Evolutionary conservation across 2,113 vertebrate genomes (phyloP), one percentile per base, ranked within the genome.

Genomic region (Oreochromis spilurus): DNA sequence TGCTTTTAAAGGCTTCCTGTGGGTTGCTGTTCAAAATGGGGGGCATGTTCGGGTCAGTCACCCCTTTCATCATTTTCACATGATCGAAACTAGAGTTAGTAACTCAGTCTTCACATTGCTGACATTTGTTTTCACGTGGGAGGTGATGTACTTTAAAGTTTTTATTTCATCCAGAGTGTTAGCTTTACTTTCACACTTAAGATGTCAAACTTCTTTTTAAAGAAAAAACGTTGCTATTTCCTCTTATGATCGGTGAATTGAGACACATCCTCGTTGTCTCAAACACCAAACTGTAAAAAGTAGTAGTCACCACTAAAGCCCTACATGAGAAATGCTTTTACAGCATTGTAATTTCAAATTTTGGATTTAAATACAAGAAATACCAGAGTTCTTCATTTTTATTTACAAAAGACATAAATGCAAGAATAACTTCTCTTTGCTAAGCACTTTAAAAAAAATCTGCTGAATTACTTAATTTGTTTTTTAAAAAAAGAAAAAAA

Each of bases 1-100:
- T 87, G 14, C 45, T 75, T 78, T 91, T 81, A 60, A 91, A 58
- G 14, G 80, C 84, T 90, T 93, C 92, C 89, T 90, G 77, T 50
- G 4, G 3, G 54, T 65, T 60, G 14, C 21, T 50, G 5, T 26
- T 84, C 3, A 45, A 24, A 19, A 26, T 0, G 45, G 31, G 31
- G 48, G 29, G 5, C 52, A 12, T n/a, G 26, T 1, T 77, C 50
- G 5, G 34, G 36, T 67, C 7, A 14, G 19, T 55, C 14, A 38
- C 19, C 40, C 7, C 16, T n/a, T 14, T 26, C 60, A 57, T 57
- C 19, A n/a, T 81, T 29, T 31, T 26, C 48, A 13, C 4, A 81
- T 12, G 1, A 31, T 50, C 1, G 0, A 70, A 81, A 26, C 3
- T 17, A 4, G 45, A 29, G 19, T 31, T 40, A 50, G 29, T 55